phyloP scores from a whole-genome alignment of 2,797 vertebrate species.

The Pseudochaenichthys georgianus region DNA sequence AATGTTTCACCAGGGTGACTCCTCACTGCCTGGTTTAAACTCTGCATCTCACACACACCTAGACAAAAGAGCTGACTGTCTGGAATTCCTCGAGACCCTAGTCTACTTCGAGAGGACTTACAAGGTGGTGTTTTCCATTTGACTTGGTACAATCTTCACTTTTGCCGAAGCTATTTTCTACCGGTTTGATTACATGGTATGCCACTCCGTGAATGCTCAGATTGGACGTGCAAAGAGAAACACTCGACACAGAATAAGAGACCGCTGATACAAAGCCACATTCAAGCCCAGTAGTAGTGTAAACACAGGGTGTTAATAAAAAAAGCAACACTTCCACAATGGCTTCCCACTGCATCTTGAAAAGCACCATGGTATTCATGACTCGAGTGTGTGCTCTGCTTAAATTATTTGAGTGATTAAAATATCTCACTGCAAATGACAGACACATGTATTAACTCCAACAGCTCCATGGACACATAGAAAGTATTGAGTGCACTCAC shows the following conservation, averaged over 20 bases:
- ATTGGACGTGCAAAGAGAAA: background rate
- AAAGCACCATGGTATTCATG: conserved; percentile 19
- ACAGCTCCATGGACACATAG: conserved; percentile 30
- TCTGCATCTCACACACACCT: conserved; percentile 22
- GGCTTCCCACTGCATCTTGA: conserved; percentile 26
- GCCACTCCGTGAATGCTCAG: conserved; percentile 6
- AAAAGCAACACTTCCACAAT: background rate
- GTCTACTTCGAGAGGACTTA: background rate
- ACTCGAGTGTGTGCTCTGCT: conserved; percentile 20
- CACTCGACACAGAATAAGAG: conserved; percentile 17
- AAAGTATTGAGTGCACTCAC: conserved; percentile 19
- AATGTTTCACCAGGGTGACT: conserved; percentile 63
- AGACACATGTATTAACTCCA: conserved; percentile 35
- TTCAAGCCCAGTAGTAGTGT: conserved; percentile 15
- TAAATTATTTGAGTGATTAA: conserved; percentile 36
- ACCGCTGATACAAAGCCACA: conserved; percentile 21
- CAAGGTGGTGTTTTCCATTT: conserved; percentile 30
- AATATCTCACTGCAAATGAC: conserved; percentile 43
- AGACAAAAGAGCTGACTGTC: conserved; percentile 32
- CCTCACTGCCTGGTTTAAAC: conserved; percentile 43
- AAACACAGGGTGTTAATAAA: background rate
- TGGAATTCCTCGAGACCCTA: conserved; percentile 24
- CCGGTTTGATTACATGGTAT: conserved; percentile 35
- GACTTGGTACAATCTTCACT: conserved; percentile 24
- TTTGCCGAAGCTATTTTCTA: conserved; percentile 26